Conservation (phyloP, 2,888 invertebrate species). For the Drosophila crucigera region DNA sequence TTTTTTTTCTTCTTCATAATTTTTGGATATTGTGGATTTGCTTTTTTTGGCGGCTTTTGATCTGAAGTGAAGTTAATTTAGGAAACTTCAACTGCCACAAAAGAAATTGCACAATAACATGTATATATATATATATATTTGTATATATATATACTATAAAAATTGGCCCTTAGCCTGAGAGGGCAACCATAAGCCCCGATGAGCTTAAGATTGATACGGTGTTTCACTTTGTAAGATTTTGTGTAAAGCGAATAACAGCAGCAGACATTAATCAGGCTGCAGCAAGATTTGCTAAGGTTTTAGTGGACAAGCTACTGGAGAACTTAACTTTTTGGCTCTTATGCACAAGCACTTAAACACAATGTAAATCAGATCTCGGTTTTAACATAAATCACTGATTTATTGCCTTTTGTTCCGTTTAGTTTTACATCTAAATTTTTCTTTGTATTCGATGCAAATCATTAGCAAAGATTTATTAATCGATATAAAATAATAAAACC, state of each 20-base stretch:
- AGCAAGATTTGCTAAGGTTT: conserved; percentile 11
- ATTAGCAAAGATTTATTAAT: conserved; percentile 44
- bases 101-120: conserved; percentile 62
- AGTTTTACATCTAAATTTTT: conserved; percentile 32
- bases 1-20: conserved; percentile 11
- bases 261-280: conserved; percentile 26
- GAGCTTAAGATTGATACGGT: conserved; percentile 35
- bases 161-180: conserved; percentile 43
- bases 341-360: conserved; percentile 4
- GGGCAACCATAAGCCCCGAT: conserved; percentile 35
- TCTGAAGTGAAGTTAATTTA: conserved; percentile 80
- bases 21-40: conserved; percentile 39
- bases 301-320: conserved; percentile 12
- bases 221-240: conserved; percentile 35
- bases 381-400: conserved; percentile 12
- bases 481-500: conserved; percentile 27
- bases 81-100: conserved; percentile 61
- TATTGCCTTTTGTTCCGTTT: conserved; percentile 21
- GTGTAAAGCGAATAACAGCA: conserved; percentile 7
- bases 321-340: neutral
- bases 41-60: conserved; percentile 62
- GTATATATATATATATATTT: conserved; percentile 13
- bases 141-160: conserved; percentile 17
- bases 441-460: conserved; percentile 26
- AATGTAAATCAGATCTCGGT: conserved; percentile 8